A percentile compares a stretch with the other conserved stretches of the same genome.
Evolutionary conservation across 2,888 invertebrate genomes (phyloP).

Genomic region (Tryphoninae sp.): DNA sequence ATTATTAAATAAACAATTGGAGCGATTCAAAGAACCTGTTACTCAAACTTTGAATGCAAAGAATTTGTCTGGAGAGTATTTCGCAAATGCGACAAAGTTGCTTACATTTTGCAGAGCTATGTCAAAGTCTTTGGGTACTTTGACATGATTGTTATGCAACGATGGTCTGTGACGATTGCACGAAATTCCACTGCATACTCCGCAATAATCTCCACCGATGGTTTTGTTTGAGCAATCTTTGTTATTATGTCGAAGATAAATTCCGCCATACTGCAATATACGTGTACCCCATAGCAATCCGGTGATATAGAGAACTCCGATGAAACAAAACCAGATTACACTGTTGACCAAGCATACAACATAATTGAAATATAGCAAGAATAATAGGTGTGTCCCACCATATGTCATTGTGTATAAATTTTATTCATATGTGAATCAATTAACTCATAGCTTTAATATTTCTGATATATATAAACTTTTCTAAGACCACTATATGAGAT

Average conservation of each 20-base stretch:
- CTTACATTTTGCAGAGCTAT: conserved; percentile 89
- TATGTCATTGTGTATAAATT: too few relatives aligned
- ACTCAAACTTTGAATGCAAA: conserved; percentile 12
- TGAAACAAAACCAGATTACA: conserved; percentile 70
- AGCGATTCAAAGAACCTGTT: not conserved
- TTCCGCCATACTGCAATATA: conserved; percentile 67
- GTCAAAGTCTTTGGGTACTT: conserved; percentile 88
- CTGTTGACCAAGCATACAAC: conserved; percentile 63
- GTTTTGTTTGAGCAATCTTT: conserved; percentile 48
- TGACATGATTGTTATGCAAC: conserved; percentile 73
- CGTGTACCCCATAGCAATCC: conserved; percentile 73
- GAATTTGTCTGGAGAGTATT: not conserved
- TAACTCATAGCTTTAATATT: too few relatives aligned
- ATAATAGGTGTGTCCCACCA: too few relatives aligned
- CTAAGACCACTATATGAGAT: too few relatives aligned
- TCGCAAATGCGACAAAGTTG: conserved; percentile 54
- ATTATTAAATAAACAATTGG: conserved; percentile 5
- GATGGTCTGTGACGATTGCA: conserved; percentile 76
- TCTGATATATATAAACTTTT: too few relatives aligned
- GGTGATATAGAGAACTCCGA: conserved; percentile 69
- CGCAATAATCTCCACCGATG: conserved; percentile 68
- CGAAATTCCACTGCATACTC: conserved; percentile 74
- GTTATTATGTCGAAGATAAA: conserved; percentile 51
- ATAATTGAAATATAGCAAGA: not conserved
- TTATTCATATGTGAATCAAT: too few relatives aligned